Base-by-base conservation (phyloP, 2,888 invertebrate genomes). In the Leucania comma region DNA sequence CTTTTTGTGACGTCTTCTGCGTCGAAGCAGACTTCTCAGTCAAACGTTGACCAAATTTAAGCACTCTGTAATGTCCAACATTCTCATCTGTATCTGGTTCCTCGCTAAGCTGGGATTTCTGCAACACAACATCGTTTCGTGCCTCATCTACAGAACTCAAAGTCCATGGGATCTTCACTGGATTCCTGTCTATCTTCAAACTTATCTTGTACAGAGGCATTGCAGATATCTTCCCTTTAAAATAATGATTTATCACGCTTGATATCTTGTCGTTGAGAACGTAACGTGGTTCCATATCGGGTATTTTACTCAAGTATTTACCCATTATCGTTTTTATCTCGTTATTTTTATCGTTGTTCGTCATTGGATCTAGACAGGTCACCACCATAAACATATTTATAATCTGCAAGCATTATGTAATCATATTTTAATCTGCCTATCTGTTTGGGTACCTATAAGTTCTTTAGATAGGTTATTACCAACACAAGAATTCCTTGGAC, bases 81-180 rank as follows among this genome's bases (percentile, higher is more conserved):
- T 76, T 54, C 32, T 24, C 20, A 35, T 22, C 48, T 42, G 48
- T n/a, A 35, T 62, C 61, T 50, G 42, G n/a, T 56, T 68, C 50
- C 20, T 68, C 64, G 22, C n/a, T 14, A 12, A 57, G 29, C 12
- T 58, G n/a, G 10, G n/a, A 51, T 5, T 29, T 56, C 24, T 68
- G 60, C 32, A 32, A 53, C 10, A 50, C 50, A 58, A 12, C 57
- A 24, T 68, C 61, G 12, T 17, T 17, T 46, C 38, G 42, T 46
- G 17, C 5, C 8, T 63, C 48, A 17, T 59, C 26, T 53, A 58
- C 59, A 10, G 35, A 12, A 1, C 53, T 59, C 24, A 93, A 50
- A 51, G 88, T 89, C 95, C 95, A 95, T 0, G 95, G 95, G 75
- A 95, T 94, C 86, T 91, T 92, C 2, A 95, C 90, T 0, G 94